Evolutionary conservation across 1,140 invertebrate species (phyloP), one percentile per base, ranked within the genome.

Genomic region (Antheraea pernyi): DNA sequence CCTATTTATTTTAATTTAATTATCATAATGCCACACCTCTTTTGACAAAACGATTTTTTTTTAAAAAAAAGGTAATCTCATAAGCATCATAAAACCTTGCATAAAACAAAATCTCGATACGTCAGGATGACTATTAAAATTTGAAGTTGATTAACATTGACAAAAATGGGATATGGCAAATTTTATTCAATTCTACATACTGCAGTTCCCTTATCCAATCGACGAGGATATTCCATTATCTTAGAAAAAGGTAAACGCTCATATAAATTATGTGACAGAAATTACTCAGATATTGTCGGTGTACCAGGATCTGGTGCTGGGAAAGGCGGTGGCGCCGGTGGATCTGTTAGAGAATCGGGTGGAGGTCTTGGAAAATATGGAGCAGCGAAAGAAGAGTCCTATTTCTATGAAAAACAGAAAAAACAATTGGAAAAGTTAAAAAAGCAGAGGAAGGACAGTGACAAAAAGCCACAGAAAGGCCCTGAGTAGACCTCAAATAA

Each of bases 381-480:
- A 9, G 76, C 83, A 4, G 82, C 83, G 0, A 80, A 85, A 64
- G 88, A 90, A 77, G 88, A 90, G 66, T 76, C 79, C 10, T 90
- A 83, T 74, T 90, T 88, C 74, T 80, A 79, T 46, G 80, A 84
- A 46, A 82, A 86, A 64, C 82, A 87, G 30, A 83, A 75, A 42
- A 80, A 88, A 58, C 83, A 86, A 18, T 37, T 90, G 30, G 71
- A 82, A 39, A 78, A 84, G 64, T 48, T 90, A 5, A 87, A 86
- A 42, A 78, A 86, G 72, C 80, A 85, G 46, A 53, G 11, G 13
- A 53, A 53, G 16, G 16, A 53, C 16, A n/a, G 5, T 11, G 46
- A 53, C 46, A 53, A 53, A 6, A 53, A 9, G 1, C 1, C 13
- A 16, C 46, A 13, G 16, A 53, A 53, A 16, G 46, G 13, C 10